phyloP scores from a whole-genome alignment of 2,113 vertebrate genomes.

The Eonycteris spelaea region DNA sequence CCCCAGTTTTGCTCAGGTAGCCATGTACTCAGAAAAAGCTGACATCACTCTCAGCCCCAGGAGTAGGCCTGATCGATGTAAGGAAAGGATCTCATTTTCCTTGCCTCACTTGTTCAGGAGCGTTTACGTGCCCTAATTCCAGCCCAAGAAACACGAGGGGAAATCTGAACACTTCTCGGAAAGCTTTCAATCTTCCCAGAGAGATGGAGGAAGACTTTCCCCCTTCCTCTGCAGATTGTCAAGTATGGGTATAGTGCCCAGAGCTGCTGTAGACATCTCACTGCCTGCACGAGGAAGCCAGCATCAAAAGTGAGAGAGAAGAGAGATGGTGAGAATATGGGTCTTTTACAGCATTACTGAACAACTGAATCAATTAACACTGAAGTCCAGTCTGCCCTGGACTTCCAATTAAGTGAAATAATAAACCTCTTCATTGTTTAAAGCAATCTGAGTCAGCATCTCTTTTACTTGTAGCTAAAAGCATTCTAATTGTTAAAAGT shows the following conservation, averaged over 20 bases:
- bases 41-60: neutral
- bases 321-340: neutral
- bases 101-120: neutral
- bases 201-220: neutral
- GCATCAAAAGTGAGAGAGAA: neutral
- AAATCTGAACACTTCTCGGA: neutral
- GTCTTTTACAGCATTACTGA: neutral
- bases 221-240: neutral
- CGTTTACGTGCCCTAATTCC: neutral
- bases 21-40: neutral
- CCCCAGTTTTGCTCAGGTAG: neutral
- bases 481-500: conserved; percentile 6
- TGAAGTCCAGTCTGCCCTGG: neutral
- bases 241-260: neutral
- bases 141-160: neutral
- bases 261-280: neutral
- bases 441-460: conserved; percentile 4
- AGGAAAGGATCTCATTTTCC: neutral
- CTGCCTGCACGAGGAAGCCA: neutral
- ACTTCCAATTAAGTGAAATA: neutral
- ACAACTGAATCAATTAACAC: neutral
- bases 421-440: conserved; percentile 4
- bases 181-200: neutral
- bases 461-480: neutral
- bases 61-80: neutral